Evolutionary conservation across 2,113 vertebrate genomes (phyloP).

Genomic region (Pyxicephalus adspersus): DNA sequence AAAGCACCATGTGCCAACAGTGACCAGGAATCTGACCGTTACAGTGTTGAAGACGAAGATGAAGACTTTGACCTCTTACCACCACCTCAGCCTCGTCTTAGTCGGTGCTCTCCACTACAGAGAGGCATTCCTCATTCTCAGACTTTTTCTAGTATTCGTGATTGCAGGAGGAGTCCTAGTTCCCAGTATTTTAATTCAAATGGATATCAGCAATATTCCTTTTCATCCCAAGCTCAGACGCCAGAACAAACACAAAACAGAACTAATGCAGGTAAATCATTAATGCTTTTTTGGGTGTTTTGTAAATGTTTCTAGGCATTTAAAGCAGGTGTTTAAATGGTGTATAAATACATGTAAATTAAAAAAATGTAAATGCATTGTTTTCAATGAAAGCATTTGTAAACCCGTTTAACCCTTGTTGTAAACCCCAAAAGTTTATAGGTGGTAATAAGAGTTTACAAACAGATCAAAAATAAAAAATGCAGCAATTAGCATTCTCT

Average conservation of each 20-base stretch:
- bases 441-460: too few relatives aligned
- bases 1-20: slow-evolving; percentile 73
- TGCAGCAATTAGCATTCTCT: too few relatives aligned
- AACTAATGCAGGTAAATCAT: slow-evolving; percentile 81
- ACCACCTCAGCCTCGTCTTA: slow-evolving; percentile 89
- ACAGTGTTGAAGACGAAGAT: slow-evolving; percentile 89
- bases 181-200: slow-evolving; percentile 84
- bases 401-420: too few relatives aligned
- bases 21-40: slow-evolving; percentile 84
- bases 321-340: too few relatives aligned
- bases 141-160: slow-evolving; percentile 93
- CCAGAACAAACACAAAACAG: slow-evolving; percentile 80
- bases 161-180: slow-evolving; percentile 85
- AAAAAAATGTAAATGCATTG: too few relatives aligned
- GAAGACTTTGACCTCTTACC: slow-evolving; percentile 92
- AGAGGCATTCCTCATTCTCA: slow-evolving; percentile 91
- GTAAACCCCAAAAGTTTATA: too few relatives aligned
- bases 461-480: too few relatives aligned
- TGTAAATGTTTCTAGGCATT: background rate
- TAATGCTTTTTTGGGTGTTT: too few relatives aligned
- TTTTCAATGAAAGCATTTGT: too few relatives aligned
- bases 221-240: slow-evolving; percentile 77
- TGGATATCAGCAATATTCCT: slow-evolving; percentile 79
- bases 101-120: slow-evolving; percentile 85
- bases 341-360: too few relatives aligned